Conservation (phyloP, 1,140 invertebrate genomes). For the Drosophila rufa region DNA sequence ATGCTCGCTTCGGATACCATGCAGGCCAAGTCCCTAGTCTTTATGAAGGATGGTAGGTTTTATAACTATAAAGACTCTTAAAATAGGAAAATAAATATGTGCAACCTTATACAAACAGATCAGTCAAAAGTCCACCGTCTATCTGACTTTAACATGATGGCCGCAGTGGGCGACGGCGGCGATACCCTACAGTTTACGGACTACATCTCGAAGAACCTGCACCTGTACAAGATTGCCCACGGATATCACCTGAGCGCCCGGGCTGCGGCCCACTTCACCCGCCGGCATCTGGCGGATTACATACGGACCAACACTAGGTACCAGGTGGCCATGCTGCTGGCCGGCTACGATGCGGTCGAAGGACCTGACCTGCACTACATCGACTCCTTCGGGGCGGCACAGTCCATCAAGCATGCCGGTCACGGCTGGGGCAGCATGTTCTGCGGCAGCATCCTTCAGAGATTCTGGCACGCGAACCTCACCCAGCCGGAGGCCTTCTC, state of each 20-base stretch:
- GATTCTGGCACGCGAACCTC: constrained; percentile 92
- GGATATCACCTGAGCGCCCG: constrained; percentile 97
- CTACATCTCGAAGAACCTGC: constrained; percentile 98
- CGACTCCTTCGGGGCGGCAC: constrained; percentile 94
- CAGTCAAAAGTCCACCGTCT: constrained; percentile 97
- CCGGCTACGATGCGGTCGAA: constrained; percentile 90
- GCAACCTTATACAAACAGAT: constrained; percentile 87
- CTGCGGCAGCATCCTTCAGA: constrained; percentile 95
- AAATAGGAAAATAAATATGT: not conserved
- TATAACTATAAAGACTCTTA: too few relatives aligned
- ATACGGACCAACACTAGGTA: constrained; percentile 92
- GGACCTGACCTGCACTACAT: constrained; percentile 92
- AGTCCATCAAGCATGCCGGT: constrained; percentile 94
- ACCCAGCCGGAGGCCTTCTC: constrained; percentile 92
- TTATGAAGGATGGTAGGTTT: constrained; percentile 94
- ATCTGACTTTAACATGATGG: constrained; percentile 95
- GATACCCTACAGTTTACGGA: constrained; percentile 99
- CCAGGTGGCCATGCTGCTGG: constrained; percentile 84
- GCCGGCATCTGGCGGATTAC: constrained; percentile 96
- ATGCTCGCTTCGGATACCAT: constrained; percentile 96
- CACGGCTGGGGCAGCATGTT: constrained; percentile 98
- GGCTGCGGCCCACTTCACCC: constrained; percentile 96
- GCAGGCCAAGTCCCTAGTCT: constrained; percentile 93
- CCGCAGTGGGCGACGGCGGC: constrained; percentile 96
- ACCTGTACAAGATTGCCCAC: constrained; percentile 99